A percentile compares a stretch with the other conserved stretches of the same genome.
Conservation (phyloP, 2,797 vertebrate species). For the Catharus ustulatus region DNA sequence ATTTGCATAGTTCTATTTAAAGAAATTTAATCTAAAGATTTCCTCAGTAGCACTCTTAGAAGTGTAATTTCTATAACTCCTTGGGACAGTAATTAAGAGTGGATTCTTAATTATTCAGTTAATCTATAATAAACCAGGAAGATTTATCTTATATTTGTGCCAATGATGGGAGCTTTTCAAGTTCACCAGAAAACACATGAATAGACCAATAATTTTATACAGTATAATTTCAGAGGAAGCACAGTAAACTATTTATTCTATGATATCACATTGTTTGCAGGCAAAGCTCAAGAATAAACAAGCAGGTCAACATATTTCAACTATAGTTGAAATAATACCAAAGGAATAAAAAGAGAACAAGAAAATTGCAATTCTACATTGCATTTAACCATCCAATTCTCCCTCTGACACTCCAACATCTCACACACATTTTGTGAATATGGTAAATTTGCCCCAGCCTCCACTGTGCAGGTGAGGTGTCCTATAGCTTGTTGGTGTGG, state of each 20-base stretch:
- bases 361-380: background rate
- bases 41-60: background rate
- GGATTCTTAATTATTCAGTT: background rate
- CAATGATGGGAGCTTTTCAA: background rate
- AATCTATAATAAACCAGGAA: background rate
- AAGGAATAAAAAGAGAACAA: background rate
- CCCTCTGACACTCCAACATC: background rate
- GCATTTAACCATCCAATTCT: background rate
- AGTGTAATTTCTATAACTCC: background rate
- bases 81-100: constrained; percentile 17
- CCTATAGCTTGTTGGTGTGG: background rate
- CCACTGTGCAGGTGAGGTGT: background rate
- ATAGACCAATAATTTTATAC: background rate
- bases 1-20: background rate
- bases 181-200: background rate
- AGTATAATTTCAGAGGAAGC: background rate
- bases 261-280: background rate
- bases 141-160: background rate
- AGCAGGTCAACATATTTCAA: background rate
- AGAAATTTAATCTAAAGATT: background rate
- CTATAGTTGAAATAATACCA: background rate
- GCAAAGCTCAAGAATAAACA: background rate
- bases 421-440: background rate
- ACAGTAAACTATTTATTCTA: background rate
- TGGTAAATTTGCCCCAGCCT: background rate